These are phyloP conservation scores for Idaea biselata DNA, from an alignment of 2,888 invertebrate species.

Conservation along the genomic window DNA sequence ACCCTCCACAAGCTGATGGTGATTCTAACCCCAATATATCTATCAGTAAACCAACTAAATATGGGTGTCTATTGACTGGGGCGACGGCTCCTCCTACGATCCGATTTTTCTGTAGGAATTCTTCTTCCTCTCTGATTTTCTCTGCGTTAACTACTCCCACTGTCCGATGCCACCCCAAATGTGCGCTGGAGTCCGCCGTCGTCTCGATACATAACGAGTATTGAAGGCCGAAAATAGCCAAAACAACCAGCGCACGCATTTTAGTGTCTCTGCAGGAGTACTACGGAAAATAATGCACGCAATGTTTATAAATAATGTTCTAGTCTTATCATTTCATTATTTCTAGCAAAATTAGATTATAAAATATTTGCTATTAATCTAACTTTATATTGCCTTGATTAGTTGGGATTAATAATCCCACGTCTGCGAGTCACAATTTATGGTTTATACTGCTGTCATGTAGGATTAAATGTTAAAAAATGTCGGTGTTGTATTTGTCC, in stretches of 20 bases:
- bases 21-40: constrained; percentile 45
- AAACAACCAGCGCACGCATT: constrained; percentile 40
- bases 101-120: constrained; percentile 25
- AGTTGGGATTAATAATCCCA: constrained; percentile 33
- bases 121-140: constrained; percentile 45
- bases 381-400: constrained; percentile 36
- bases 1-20: constrained; percentile 61
- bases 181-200: constrained; percentile 24
- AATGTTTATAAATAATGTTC: constrained; percentile 28
- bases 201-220: constrained; percentile 23
- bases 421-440: constrained; percentile 28
- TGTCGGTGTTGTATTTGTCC: background rate
- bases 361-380: constrained; percentile 33
- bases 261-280: constrained; percentile 15
- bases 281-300: constrained; percentile 10
- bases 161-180: constrained; percentile 45
- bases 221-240: constrained; percentile 34
- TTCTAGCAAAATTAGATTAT: constrained; percentile 20
- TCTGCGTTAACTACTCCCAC: constrained; percentile 55
- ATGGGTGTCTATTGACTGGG: constrained; percentile 52
- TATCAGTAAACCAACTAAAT: constrained; percentile 59
- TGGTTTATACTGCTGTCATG: background rate
- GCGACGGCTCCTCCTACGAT: constrained; percentile 62
- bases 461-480: background rate
- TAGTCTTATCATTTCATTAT: constrained; percentile 25